Evolutionary conservation across 2,888 invertebrate species (phyloP).

Genomic region (Netelia inedita): DNA sequence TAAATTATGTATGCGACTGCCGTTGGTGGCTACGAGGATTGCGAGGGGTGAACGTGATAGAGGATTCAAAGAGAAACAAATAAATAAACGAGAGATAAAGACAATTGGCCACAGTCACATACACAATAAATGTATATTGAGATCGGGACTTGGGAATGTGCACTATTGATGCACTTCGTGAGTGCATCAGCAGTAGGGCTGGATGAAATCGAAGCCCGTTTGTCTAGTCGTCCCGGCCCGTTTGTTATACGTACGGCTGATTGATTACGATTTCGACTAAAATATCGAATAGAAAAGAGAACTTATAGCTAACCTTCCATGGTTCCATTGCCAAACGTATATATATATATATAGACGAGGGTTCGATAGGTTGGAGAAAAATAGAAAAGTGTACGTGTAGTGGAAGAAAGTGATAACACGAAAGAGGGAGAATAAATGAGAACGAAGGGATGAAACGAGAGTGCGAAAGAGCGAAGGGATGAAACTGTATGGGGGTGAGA

Average conservation of each 20-base stretch:
- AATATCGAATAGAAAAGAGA: slow-evolving; percentile 54
- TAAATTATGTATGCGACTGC: background rate
- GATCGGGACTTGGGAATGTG: slow-evolving; percentile 34
- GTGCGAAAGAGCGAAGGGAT: slow-evolving; percentile 32
- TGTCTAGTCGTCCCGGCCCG: slow-evolving; percentile 60
- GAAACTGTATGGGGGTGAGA: background rate
- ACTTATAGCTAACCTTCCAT: slow-evolving; percentile 23
- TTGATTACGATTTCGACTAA: slow-evolving; percentile 72
- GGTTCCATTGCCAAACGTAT: slow-evolving; percentile 53
- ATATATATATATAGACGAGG: background rate
- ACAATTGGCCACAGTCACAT: background rate
- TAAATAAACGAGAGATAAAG: slow-evolving; percentile 27
- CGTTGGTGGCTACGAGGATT: slow-evolving; percentile 21
- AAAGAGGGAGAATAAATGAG: slow-evolving; percentile 37
- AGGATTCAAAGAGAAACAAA: slow-evolving; percentile 36
- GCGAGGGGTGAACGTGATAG: slow-evolving; percentile 41
- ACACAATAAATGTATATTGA: slow-evolving; percentile 11
- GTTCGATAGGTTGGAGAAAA: slow-evolving; percentile 8
- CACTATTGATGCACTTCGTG: slow-evolving; percentile 59
- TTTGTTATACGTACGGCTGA: slow-evolving; percentile 70
- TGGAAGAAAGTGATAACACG: slow-evolving; percentile 44
- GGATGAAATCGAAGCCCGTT: slow-evolving; percentile 67
- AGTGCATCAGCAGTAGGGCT: slow-evolving; percentile 63
- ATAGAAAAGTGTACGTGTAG: slow-evolving; percentile 22
- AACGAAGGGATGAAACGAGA: slow-evolving; percentile 56